Conservation (phyloP, 1,140 invertebrate genomes). For the Drosophila nigrodunni region DNA sequence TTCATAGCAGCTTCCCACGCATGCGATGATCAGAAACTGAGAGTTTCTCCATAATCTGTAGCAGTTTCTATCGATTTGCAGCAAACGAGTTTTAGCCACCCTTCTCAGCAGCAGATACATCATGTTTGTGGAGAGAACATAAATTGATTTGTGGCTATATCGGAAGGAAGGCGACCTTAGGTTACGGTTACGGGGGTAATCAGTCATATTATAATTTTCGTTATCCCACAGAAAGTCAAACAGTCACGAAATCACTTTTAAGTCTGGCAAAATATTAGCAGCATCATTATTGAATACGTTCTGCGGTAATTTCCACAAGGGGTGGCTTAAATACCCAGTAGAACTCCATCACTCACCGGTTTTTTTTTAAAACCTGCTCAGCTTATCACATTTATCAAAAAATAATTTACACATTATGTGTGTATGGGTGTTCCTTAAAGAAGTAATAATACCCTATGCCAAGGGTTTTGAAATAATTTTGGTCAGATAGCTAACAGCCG, state of each 20-base stretch:
- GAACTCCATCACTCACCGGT: too few species aligned
- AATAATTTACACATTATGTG: not conserved
- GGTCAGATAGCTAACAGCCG: conserved; percentile 20
- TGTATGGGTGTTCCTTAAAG: not conserved
- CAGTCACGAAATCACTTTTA: conserved; percentile 72
- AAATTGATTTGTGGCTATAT: conserved; percentile 55
- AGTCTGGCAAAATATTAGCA: conserved; percentile 54
- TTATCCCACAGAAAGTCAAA: conserved; percentile 75
- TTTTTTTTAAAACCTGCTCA: too few species aligned
- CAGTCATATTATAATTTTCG: conserved; percentile 82
- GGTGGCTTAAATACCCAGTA: not conserved
- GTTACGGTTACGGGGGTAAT: conserved; percentile 52
- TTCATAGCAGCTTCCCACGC: not conserved
- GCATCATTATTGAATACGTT: conserved; percentile 41
- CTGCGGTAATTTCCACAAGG: conserved; percentile 5
- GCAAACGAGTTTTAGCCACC: conserved; percentile 8
- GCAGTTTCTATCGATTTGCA: not conserved
- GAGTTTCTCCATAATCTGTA: too few species aligned
- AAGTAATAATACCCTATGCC: not conserved
- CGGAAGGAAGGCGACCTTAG: conserved; percentile 6
- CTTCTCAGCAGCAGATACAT: conserved; percentile 22
- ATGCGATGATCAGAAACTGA: not conserved
- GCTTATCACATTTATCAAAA: not conserved
- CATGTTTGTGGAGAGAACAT: conserved; percentile 42
- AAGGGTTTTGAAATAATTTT: conserved; percentile 19